These are phyloP conservation scores for Phacellophora camtschatica DNA, from an alignment of 30 jellyfish, hydroid and myxozoan species.

Conservation along the genomic window DNA sequence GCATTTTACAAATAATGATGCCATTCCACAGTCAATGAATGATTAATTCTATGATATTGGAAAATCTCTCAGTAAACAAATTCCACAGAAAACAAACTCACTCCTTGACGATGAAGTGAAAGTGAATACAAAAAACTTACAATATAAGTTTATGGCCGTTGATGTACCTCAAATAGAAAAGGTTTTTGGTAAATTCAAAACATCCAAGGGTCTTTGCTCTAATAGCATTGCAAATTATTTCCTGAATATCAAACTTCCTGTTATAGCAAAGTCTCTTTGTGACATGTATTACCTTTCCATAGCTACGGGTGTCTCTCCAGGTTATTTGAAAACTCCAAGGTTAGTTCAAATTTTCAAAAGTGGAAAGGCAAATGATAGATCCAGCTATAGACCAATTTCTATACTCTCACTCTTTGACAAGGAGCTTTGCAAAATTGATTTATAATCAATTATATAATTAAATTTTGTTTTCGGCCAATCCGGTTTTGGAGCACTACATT, in stretches of 20 bases:
- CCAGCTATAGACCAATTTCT: neutral
- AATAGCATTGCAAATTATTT: neutral
- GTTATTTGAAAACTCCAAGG: no score
- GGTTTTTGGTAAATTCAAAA: neutral
- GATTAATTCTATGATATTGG: no score
- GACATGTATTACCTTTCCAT: no score
- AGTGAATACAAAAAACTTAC: no score
- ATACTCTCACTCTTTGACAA: neutral
- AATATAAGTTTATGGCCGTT: no score
- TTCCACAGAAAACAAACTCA: neutral
- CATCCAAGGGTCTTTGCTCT: neutral
- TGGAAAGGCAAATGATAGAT: neutral
- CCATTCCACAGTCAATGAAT: no score
- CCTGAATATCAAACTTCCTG: neutral
- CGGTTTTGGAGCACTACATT: neutral
- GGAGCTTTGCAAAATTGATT: neutral
- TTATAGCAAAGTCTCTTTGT: no score
- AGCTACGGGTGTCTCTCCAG: no score
- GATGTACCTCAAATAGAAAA: neutral
- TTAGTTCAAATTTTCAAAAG: no score
- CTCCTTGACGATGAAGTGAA: no score
- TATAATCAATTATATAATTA: neutral
- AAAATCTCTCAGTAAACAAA: neutral
- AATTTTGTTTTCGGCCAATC: neutral
- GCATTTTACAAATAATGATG: no score